Base-by-base conservation (phyloP, 2,113 vertebrate genomes). In the Daboia siamensis region DNA sequence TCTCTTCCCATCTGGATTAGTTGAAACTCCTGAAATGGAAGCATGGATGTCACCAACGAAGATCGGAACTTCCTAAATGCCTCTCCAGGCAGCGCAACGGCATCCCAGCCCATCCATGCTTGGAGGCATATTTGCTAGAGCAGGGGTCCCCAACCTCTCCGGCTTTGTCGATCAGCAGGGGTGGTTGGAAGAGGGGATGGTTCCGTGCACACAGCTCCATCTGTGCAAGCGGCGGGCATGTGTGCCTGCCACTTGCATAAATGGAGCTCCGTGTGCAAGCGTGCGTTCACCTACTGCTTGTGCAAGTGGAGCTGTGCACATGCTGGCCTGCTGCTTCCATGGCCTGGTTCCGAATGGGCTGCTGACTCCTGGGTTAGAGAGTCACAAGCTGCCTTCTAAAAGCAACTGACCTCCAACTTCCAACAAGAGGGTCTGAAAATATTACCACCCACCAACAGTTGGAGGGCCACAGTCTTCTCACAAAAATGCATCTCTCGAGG, bases 1-100 rank as follows among this genome's bases (percentile, higher is more conserved):
- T 96, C 96, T 93, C 74, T 21, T 29, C 88, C 94, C 4, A 88
- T 91, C 5, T 95, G 92, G 39, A 88, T 90, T 61, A 86, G 69
- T 20, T 55, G 46, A 87, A 86, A 57, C 39, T 93, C 64, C 92
- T 98, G 95, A 11, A 96, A 94, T 46, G 95, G 92, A 91, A 95
- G 94, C 2, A 74, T 94, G 24, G 3, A 48, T 3, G 29, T 33
- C 88, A 96, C 10, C 4, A 54, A 21, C 5, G 0, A 39, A 90
- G 90, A 64, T 90, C 91, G 69, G 69, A 52, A 33, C 29, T 21
- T 0, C 1, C 59, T 39, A 44, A 56, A 93, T 23, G 2, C 39
- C 10, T 84, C 29, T 90, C 51, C 21, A 56, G 46, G 89, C 90
- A 93, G 80, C n/a, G 74, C 89, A 89, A 87, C 88, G 89, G 84